Conservation (phyloP, 2,888 invertebrate genomes). For the Drosophila neutralis region DNA sequence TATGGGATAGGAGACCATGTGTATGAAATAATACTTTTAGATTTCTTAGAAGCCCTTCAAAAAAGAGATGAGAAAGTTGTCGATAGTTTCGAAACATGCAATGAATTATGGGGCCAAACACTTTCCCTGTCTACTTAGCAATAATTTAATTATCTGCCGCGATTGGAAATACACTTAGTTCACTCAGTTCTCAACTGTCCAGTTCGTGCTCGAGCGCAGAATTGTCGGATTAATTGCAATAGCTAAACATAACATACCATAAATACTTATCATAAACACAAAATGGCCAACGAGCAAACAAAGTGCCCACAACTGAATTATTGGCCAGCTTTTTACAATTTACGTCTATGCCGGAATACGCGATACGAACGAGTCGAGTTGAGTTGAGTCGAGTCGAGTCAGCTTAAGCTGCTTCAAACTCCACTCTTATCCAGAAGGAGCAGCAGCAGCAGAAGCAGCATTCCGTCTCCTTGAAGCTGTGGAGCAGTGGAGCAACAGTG, state of each 20-base stretch:
- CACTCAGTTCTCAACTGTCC: constrained; percentile 14
- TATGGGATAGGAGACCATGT: neutral
- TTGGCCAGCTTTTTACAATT: constrained; percentile 60
- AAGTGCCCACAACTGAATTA: constrained; percentile 56
- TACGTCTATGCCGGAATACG: constrained; percentile 21
- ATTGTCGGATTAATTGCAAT: constrained; percentile 71
- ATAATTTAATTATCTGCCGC: constrained; percentile 11
- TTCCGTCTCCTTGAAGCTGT: constrained; percentile 13
- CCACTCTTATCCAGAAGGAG: constrained; percentile 10
- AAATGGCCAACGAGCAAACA: constrained; percentile 17
- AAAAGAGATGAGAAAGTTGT: too few species aligned
- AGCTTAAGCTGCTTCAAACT: constrained; percentile 61
- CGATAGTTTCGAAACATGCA: neutral
- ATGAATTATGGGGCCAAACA: neutral
- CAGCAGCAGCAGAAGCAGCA: constrained; percentile 16
- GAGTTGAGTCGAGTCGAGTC: constrained; percentile 6
- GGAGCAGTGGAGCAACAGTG: constrained; percentile 36
- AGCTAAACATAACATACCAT: constrained; percentile 19
- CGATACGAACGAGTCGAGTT: neutral
- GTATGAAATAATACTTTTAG: neutral
- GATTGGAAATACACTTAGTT: constrained; percentile 1
- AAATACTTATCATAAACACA: constrained; percentile 40
- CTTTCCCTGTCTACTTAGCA: constrained; percentile 2
- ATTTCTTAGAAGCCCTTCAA: neutral
- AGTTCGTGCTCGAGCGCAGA: constrained; percentile 51